Percentiles rank a stretch among this genome's conserved stretches.
These are phyloP conservation scores for Mixornis gularis DNA, from an alignment of 2,113 vertebrate species.

Conservation along the genomic window DNA sequence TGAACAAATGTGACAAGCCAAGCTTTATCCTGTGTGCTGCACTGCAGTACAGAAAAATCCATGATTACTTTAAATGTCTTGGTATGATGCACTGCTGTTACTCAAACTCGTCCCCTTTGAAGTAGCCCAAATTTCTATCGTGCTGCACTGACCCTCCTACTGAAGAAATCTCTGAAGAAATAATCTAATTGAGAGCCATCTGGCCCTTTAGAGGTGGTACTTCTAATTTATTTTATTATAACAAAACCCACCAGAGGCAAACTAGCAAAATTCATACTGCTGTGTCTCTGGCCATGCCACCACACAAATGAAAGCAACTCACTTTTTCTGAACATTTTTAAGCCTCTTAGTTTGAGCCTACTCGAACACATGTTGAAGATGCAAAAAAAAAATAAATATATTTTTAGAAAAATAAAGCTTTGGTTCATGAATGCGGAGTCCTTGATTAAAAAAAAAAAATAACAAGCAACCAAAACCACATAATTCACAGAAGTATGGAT, in stretches of 20 bases:
- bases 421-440: neutral
- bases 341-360: neutral
- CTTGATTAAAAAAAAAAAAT: neutral
- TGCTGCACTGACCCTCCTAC: neutral
- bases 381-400: neutral
- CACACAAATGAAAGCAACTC: neutral
- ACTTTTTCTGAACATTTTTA: neutral
- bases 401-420: neutral
- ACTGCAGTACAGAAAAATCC: neutral
- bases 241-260: neutral
- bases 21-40: neutral
- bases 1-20: neutral
- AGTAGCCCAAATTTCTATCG: neutral
- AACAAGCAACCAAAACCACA: fast-evolving
- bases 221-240: conserved; percentile 9
- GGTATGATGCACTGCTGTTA: neutral
- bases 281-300: neutral
- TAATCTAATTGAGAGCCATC: conserved; percentile 5
- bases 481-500: neutral
- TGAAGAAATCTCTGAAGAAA: neutral
- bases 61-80: neutral
- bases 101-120: neutral
- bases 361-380: neutral
- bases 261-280: neutral
- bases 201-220: conserved; percentile 8